Evolutionary conservation across 2,113 vertebrate species (phyloP).

Genomic region (Syngnathus scovelli): DNA sequence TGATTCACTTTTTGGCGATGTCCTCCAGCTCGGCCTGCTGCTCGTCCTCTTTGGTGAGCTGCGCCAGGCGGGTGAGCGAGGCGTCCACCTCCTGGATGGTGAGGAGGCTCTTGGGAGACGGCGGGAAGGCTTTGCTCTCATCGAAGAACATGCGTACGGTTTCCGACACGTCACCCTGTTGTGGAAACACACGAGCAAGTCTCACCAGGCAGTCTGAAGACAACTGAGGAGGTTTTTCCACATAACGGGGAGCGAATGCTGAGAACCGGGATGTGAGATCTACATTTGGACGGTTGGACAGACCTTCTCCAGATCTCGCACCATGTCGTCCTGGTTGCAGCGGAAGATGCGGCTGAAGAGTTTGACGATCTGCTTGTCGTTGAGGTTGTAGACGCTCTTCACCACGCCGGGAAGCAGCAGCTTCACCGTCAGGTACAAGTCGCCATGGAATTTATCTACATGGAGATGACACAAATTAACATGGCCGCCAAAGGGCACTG

Average conservation of each 20-base stretch:
- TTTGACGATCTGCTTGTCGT: conserved; percentile 98
- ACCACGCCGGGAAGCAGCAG: conserved; percentile 90
- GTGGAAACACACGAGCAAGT: background rate
- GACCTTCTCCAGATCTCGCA: conserved; percentile 92
- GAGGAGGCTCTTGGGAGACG: conserved; percentile 86
- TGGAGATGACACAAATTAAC: background rate
- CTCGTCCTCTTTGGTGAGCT: conserved; percentile 94
- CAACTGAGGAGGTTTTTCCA: no score
- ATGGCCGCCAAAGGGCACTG: background rate
- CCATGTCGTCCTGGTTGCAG: conserved; percentile 89
- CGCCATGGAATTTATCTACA: conserved; percentile 89
- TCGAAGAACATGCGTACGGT: conserved; percentile 94
- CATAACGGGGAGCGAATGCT: background rate
- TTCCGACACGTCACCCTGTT: conserved; percentile 93
- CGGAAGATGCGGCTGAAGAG: conserved; percentile 93
- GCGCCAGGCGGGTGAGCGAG: conserved; percentile 80
- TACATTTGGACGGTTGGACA: conserved; percentile 18
- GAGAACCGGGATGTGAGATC: background rate
- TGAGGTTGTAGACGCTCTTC: conserved; percentile 97
- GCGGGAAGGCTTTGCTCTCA: conserved; percentile 82
- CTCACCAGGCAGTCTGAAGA: no score
- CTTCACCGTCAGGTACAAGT: conserved; percentile 91
- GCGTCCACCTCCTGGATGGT: conserved; percentile 94
- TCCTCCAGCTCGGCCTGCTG: conserved; percentile 86
- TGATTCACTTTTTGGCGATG: conserved; percentile 78